Evolutionary conservation across 2,888 invertebrate genomes (phyloP), one percentile per base, ranked within the genome.

Genomic region (Heliconius erato): DNA sequence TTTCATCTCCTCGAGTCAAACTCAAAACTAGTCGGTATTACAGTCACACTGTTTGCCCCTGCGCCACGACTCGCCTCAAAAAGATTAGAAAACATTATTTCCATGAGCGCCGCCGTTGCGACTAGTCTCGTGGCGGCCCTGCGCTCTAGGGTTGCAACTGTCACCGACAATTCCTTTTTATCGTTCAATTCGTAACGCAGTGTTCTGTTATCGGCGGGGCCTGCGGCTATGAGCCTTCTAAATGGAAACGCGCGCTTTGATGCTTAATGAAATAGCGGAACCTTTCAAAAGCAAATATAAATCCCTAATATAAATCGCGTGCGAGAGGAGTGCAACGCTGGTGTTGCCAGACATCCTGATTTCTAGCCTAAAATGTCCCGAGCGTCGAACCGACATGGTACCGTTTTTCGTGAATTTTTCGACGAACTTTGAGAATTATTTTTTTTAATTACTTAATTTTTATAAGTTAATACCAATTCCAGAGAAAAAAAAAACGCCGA

Each of bases 211-310:
- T 79, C 85, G 85, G 74, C 82, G 79, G 80, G 81, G 84, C 85
- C 87, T 85, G 86, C 85, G 87, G 85, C 87, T 85, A 79, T 83
- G 82, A 84, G 81, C 82, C 85, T 82, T 82, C 81, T 82, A 82
- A 84, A 84, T 83, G 83, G 84, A 79, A 76, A 72, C 78, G 79
- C 82, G 85, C 84, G 83, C 89, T 89, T 89, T 89, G 89, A 89
- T 89, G 82, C 84, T 83, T 86, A 88, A 88, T 88, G 84, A 88
- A 88, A 89, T 87, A 86, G 80, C 85, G 82, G 85, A 83, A 84
- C 81, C 79, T 82, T 80, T 72, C 84, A 78, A 82, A 85, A 83
- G 77, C 76, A 81, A 82, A 84, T 81, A 83, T 80, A 80, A 84
- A 81, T 80, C 82, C 74, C 67, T 67, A 84, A 68, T 59, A 77